These are phyloP conservation scores for Pterocles gutturalis DNA, from an alignment of 2,113 vertebrate species.

Conservation along the genomic window DNA sequence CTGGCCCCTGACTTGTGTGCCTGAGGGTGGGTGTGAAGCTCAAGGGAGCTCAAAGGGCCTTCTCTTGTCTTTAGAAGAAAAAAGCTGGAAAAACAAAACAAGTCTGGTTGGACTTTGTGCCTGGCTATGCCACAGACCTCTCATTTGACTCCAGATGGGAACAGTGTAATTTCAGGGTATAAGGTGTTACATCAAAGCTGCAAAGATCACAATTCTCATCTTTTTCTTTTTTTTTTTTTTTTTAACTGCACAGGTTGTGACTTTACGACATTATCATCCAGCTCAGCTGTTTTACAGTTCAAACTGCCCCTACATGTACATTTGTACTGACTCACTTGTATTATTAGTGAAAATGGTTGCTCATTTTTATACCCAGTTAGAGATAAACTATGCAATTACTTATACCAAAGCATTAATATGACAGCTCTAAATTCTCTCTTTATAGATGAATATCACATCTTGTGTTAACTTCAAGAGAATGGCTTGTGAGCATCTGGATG, in stretches of 20 bases:
- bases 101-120: not conserved
- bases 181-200: not conserved
- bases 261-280: too few relatives aligned
- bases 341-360: not conserved
- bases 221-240: not conserved
- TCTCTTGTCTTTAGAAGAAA: not conserved
- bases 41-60: not conserved
- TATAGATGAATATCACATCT: not conserved
- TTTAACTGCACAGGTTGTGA: not conserved
- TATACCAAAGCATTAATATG: not conserved
- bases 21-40: fast-evolving
- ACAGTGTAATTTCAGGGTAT: not conserved
- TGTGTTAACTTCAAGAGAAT: not conserved
- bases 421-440: not conserved
- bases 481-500: not conserved
- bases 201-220: not conserved
- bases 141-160: not conserved
- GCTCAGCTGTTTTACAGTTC: not conserved
- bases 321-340: not conserved
- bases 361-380: not conserved
- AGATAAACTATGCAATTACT: not conserved
- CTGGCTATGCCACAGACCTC: not conserved
- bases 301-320: not conserved
- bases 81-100: not conserved
- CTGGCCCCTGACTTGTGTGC: not conserved